Percentiles rank a stretch among this genome's conserved stretches.
phyloP scores from a whole-genome alignment of 2,888 invertebrate species.

The Himalopsyche tibetana region DNA sequence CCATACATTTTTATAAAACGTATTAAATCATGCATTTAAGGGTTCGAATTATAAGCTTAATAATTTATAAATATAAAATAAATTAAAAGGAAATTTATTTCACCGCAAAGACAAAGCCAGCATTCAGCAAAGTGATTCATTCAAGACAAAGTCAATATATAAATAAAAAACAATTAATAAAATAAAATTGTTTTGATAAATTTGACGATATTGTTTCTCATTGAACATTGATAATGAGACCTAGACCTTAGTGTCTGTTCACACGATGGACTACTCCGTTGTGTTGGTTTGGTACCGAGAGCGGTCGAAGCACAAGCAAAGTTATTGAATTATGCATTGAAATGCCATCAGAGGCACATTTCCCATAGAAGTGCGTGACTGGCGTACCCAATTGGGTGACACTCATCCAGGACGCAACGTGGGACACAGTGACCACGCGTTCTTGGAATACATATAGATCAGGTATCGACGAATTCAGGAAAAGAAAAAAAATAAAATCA shows the following conservation, averaged over 20 bases:
- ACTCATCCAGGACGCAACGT: constrained; percentile 44
- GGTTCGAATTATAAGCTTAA: no score
- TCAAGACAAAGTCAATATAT: no score
- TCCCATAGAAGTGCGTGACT: constrained; percentile 65
- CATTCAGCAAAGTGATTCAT: no score
- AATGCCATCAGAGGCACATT: constrained; percentile 64
- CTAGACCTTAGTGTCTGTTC: not conserved
- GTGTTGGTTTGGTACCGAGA: not conserved
- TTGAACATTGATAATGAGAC: not conserved
- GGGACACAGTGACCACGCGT: constrained; percentile 51
- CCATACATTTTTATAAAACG: no score
- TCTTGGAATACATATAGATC: constrained; percentile 54
- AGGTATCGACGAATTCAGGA: constrained; percentile 10
- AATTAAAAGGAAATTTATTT: no score
- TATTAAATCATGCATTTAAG: no score
- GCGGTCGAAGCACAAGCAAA: constrained; percentile 40
- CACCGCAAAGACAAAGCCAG: no score
- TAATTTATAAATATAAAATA: no score
- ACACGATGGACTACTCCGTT: not conserved
- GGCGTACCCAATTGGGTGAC: constrained; percentile 58
- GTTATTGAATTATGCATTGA: constrained; percentile 65
- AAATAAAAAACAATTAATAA: no score
- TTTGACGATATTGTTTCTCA: not conserved
- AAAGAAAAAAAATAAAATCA: constrained; percentile 10
- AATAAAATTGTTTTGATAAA: not conserved